Conservation (phyloP, 2,113 vertebrate genomes). For the Pseudorhombus dupliciocellatus region DNA sequence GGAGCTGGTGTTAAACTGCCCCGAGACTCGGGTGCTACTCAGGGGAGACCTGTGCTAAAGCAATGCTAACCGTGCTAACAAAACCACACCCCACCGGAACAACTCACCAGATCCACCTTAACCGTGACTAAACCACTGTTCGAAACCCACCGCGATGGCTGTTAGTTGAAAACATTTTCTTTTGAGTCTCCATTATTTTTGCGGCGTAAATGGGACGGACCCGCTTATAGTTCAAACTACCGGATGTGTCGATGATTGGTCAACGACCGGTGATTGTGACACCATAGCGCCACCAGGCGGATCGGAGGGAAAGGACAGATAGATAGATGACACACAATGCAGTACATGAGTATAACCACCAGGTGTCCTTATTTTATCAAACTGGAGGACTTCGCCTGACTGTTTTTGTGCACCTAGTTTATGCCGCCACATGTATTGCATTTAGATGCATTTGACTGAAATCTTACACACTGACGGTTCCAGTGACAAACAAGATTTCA, state of each 20-base stretch:
- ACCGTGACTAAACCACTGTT: background rate
- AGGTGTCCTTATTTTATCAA: constrained; percentile 35
- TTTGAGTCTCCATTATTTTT: background rate
- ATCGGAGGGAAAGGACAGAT: constrained; percentile 18
- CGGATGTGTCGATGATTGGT: constrained; percentile 52
- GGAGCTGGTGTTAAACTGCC: background rate
- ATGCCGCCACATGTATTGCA: background rate
- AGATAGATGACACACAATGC: background rate
- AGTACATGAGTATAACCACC: constrained; percentile 24
- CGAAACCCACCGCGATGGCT: background rate
- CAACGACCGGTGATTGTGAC: rapidly evolving
- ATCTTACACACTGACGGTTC: too few species aligned
- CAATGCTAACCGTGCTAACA: background rate
- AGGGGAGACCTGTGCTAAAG: background rate
- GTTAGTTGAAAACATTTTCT: rapidly evolving
- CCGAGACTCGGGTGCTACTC: background rate
- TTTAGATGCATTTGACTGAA: too few species aligned
- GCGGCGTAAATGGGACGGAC: background rate
- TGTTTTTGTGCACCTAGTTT: background rate
- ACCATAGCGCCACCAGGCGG: constrained; percentile 44
- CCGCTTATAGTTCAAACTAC: constrained; percentile 70
- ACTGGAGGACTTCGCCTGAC: background rate
- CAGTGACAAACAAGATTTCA: too few species aligned
- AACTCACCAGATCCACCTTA: background rate
- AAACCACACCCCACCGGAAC: background rate